Evolutionary conservation across 2,797 vertebrate species (phyloP), one percentile per base, ranked within the genome.

Genomic region (Xiphorhynchus erythropygius): DNA sequence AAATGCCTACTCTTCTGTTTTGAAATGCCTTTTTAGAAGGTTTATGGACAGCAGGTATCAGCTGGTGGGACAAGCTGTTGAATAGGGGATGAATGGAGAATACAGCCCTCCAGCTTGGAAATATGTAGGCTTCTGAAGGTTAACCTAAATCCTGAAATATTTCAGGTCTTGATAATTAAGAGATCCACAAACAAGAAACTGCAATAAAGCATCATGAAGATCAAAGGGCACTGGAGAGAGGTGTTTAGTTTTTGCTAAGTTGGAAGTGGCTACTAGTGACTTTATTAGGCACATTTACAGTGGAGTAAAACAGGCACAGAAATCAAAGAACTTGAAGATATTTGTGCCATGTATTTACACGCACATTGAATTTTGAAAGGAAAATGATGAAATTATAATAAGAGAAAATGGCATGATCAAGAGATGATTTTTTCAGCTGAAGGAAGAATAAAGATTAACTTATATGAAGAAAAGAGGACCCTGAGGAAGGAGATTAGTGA

Each of bases 391-490:
- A 42, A 41, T 67, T 77, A 27, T 77, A 80, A 74, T 18, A 59
- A 57, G 22, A 75, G 57, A 93, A 95, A 95, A 83, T 8, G 13
- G 39, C 18, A 81, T 2, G 7, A 93, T 73, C 85, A 84, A 88
- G 70, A 92, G 63, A 64, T 32, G 13, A 67, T 90, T 89, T 84
- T 77, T 42, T 64, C 53, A 80, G 37, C 30, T 82, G 77, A 89
- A 96, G 55, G 52, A 92, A 91, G 68, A 89, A 59, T 41, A 75
- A 96, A 90, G 84, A 87, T 73, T 56, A 92, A 88, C 19, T 92
- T 74, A 30, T 7, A 79, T 18, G 55, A 82, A 25, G 56, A 59
- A 77, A 89, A 91, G 37, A 93, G 11, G 52, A 79, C 74, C 32
- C 63, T 0, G 10, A 91, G 63, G 77, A 93, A 93, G 76, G 76